Conservation (phyloP, 2,113 vertebrate species). For the Nyctibius bracteatus region DNA sequence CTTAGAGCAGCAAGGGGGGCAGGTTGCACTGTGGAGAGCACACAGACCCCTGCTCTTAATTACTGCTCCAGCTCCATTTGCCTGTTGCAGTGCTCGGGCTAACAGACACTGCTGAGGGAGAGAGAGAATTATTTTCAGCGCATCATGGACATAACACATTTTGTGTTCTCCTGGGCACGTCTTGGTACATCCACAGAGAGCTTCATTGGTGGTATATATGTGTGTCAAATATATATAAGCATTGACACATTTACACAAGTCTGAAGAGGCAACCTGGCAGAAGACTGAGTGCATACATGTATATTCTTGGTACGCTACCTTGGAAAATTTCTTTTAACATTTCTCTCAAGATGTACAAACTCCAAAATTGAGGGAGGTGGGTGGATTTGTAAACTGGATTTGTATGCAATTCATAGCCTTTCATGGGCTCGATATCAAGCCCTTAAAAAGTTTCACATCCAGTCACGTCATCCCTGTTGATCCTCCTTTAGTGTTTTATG, state of each 20-base stretch:
- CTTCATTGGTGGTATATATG: background rate
- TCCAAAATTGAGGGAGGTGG: background rate
- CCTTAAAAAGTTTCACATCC: background rate
- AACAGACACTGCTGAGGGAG: background rate
- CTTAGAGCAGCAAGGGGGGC: background rate
- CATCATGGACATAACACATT: background rate
- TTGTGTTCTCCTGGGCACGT: background rate
- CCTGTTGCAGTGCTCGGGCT: background rate
- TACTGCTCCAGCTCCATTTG: accelerated
- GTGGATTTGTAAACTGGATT: background rate
- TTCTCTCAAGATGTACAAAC: background rate
- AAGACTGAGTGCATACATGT: background rate
- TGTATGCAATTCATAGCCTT: background rate
- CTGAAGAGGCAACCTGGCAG: background rate
- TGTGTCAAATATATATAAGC: background rate
- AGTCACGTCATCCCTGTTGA: background rate
- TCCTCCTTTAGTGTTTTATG: background rate
- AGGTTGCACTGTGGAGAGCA: background rate
- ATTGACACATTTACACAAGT: background rate
- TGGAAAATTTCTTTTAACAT: background rate
- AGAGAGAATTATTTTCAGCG: background rate
- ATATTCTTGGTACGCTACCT: background rate
- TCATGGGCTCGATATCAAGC: background rate
- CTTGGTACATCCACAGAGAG: background rate
- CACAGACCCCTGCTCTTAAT: background rate